Evolutionary conservation across 64 coral and sea anemone genomes (phyloP).

Genomic region (Actinia equina): DNA sequence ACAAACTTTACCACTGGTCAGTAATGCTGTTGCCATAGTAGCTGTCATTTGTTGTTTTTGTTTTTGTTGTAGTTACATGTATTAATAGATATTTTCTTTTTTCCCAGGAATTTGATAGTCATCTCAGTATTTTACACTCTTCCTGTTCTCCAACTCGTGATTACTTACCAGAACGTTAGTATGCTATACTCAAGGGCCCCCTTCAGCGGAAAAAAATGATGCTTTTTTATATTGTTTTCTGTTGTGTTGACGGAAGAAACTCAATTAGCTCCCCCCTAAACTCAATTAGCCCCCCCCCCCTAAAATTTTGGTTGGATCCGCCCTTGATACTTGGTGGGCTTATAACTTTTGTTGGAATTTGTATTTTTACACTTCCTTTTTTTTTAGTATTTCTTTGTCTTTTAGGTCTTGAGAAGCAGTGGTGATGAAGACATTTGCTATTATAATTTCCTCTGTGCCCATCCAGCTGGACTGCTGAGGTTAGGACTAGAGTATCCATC

Average conservation of each 20-base stretch:
- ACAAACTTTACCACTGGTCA: constrained; percentile 94
- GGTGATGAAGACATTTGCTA: constrained; percentile 99
- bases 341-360: too few species aligned
- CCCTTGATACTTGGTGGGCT: too few species aligned
- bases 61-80: too few species aligned
- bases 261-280: too few species aligned
- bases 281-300: too few species aligned
- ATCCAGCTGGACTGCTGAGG: constrained; percentile 74
- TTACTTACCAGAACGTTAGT: constrained; percentile 88
- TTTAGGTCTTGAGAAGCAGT: constrained; percentile 86
- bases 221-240: too few species aligned
- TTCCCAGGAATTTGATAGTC: constrained; percentile 77
- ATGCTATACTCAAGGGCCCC: too few species aligned
- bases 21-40: constrained; percentile 1
- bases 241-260: too few species aligned
- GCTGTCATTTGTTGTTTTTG: too few species aligned
- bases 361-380: background rate
- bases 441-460: constrained; percentile 96
- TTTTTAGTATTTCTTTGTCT: background rate
- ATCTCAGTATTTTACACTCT: constrained; percentile 95
- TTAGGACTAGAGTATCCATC: background rate
- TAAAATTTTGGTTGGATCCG: too few species aligned
- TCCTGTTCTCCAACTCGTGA: constrained; percentile 89
- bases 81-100: too few species aligned
- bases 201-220: too few species aligned